These are phyloP conservation scores for Asarcornis scutulata DNA, from an alignment of 2,113 vertebrate genomes.

Conservation along the genomic window DNA sequence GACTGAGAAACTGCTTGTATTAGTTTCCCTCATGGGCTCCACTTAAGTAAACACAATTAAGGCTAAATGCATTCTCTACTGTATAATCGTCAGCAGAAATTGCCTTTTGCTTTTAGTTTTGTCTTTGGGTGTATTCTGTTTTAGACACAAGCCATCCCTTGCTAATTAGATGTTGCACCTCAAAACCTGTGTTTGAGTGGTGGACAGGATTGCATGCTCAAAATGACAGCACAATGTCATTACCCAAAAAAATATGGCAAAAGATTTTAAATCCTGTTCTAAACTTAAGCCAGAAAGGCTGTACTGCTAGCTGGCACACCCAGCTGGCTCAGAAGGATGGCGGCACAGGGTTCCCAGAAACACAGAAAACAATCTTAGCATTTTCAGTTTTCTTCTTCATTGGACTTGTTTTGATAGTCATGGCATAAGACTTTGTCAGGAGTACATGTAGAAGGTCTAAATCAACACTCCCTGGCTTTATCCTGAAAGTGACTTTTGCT, in stretches of 20 bases:
- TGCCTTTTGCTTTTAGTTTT: constrained; percentile 32
- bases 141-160: not conserved
- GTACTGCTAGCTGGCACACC: not conserved
- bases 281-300: not conserved
- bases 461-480: not conserved
- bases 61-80: constrained; percentile 28
- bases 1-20: not conserved
- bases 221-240: not conserved
- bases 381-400: not conserved
- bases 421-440: not conserved
- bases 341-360: not conserved
- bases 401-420: not conserved
- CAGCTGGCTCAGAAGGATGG: not conserved
- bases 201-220: not conserved
- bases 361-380: not conserved
- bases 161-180: not conserved
- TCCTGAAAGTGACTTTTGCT: not conserved
- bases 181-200: not conserved
- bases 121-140: not conserved
- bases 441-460: not conserved
- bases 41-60: constrained; percentile 56
- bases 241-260: not conserved
- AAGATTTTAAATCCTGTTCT: not conserved
- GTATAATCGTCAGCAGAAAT: not conserved
- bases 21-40: constrained; percentile 30